Conservation (phyloP, 2,797 vertebrate genomes). For the Pangasius mekongensis region DNA sequence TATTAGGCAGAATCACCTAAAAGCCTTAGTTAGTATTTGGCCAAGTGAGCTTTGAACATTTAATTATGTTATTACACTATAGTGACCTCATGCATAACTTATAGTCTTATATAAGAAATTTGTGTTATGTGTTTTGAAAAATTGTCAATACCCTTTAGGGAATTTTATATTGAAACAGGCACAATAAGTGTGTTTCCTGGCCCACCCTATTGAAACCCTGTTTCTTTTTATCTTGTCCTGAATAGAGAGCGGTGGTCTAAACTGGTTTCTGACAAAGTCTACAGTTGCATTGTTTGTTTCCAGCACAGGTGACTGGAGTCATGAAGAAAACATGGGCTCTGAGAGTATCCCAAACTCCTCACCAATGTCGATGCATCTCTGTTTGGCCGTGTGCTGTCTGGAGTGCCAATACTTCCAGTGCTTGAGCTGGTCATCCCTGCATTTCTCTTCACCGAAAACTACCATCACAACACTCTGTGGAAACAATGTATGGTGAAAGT, state of each 20-base stretch:
- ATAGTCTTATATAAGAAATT: neutral
- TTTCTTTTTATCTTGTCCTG: conserved; percentile 4
- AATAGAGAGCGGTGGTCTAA: neutral
- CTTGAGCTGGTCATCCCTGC: conserved; percentile 93
- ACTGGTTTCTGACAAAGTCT: neutral
- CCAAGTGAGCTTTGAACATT: conserved; percentile 15
- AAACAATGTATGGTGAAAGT: neutral
- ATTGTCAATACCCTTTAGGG: neutral
- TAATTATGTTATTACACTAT: neutral
- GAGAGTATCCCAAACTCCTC: conserved; percentile 58
- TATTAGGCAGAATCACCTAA: conserved; percentile 29
- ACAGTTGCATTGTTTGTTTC: neutral
- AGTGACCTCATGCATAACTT: neutral
- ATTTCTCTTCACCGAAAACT: conserved; percentile 98
- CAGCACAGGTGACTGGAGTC: neutral
- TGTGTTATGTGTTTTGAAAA: neutral
- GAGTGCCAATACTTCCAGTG: conserved; percentile 99
- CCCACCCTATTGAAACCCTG: neutral
- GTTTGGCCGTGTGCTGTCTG: conserved; percentile 96
- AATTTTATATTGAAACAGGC: neutral
- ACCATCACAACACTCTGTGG: conserved; percentile 97
- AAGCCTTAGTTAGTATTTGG: neutral
- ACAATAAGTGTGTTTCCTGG: neutral
- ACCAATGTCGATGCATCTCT: conserved; percentile 98
- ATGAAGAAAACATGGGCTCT: conserved; percentile 9